phyloP scores from a whole-genome alignment of 2,888 invertebrate species.

The Andricus curvator region DNA sequence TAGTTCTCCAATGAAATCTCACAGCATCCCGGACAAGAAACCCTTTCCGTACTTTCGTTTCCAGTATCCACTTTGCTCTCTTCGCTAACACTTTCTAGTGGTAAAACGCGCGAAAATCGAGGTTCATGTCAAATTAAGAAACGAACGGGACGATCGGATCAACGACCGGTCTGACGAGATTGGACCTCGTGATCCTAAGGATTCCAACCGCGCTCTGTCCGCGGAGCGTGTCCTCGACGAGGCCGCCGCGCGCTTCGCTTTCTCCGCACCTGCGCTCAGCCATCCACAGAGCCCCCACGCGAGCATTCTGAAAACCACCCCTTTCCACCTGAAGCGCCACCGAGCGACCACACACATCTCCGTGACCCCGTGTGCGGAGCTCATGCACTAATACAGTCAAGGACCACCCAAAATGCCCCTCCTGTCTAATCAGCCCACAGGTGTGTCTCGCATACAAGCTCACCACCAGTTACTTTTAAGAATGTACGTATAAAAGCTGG shows the following conservation, averaged over 20 bases:
- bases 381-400: neutral
- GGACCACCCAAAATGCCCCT: neutral
- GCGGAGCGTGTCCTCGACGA: conserved; percentile 38
- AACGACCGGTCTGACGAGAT: conserved; percentile 45
- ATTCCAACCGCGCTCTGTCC: conserved; percentile 66
- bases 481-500: neutral
- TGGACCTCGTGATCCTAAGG: conserved; percentile 66
- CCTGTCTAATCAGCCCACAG: neutral
- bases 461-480: neutral
- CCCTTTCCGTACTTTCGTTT: conserved; percentile 22
- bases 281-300: conserved; percentile 10
- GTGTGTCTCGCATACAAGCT: neutral
- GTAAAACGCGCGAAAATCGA: conserved; percentile 43
- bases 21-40: conserved; percentile 21
- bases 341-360: neutral
- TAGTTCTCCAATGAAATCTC: neutral
- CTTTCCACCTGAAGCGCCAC: neutral
- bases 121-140: conserved; percentile 22
- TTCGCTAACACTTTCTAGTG: conserved; percentile 24
- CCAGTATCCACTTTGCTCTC: neutral
- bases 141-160: neutral
- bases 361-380: neutral
- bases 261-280: conserved; percentile 53
- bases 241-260: conserved; percentile 61
- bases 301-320: conserved; percentile 49